phyloP scores from a whole-genome alignment of 2,113 vertebrate genomes.

The Erpornis zantholeuca region DNA sequence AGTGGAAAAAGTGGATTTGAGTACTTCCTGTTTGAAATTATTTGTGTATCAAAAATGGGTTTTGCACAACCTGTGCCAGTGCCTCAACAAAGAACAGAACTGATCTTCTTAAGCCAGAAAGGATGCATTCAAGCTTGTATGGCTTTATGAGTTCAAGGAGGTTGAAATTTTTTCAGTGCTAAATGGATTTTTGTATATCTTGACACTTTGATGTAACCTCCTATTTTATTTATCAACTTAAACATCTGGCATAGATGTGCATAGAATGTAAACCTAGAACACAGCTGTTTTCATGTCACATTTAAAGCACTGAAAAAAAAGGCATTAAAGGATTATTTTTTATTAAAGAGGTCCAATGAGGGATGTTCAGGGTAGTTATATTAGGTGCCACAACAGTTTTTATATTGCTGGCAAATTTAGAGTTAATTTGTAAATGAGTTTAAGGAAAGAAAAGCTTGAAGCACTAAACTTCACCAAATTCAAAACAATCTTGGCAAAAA shows the following conservation, averaged over 20 bases:
- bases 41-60: constrained; percentile 72
- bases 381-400: constrained; percentile 72
- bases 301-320: constrained; percentile 73
- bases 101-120: constrained; percentile 71
- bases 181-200: constrained; percentile 71
- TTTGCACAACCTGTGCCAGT: constrained; percentile 74
- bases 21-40: constrained; percentile 69
- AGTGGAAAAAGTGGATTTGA: constrained; percentile 69
- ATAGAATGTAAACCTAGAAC: constrained; percentile 66
- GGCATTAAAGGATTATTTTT: constrained; percentile 61
- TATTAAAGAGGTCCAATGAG: constrained; percentile 65
- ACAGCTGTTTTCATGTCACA: constrained; percentile 67
- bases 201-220: constrained; percentile 69
- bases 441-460: constrained; percentile 72
- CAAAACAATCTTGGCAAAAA: constrained; percentile 68
- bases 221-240: constrained; percentile 71
- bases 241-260: constrained; percentile 71
- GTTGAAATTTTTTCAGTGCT: constrained; percentile 67
- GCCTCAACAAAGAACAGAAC: constrained; percentile 73
- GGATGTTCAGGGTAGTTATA: constrained; percentile 70
- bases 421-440: constrained; percentile 67
- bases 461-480: constrained; percentile 73
- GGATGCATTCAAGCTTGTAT: constrained; percentile 65
- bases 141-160: constrained; percentile 69
- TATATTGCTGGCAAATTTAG: constrained; percentile 70